Evolutionary conservation across 2,797 vertebrate genomes (phyloP).

Genomic region (Paratrypauchen microcephalus): DNA sequence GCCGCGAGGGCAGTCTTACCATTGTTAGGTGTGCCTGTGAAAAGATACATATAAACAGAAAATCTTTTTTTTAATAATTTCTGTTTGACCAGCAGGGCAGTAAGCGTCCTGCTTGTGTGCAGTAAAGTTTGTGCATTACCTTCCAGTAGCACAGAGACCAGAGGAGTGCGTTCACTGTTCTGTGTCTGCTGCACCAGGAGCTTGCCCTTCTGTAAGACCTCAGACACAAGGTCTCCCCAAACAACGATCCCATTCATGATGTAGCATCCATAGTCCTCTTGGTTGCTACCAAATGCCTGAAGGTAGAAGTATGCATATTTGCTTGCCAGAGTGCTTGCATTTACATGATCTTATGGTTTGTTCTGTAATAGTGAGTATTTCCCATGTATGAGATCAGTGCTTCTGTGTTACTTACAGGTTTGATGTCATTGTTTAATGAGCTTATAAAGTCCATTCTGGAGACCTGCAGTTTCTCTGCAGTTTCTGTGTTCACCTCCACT

Average conservation of each 20-base stretch:
- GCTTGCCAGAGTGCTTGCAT: neutral
- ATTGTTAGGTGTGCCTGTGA: constrained; percentile 90
- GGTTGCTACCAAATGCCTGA: constrained; percentile 97
- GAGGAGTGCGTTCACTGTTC: constrained; percentile 94
- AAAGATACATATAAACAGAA: neutral
- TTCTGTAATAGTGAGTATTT: constrained; percentile 9
- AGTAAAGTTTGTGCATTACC: constrained; percentile 69
- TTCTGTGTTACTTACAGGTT: constrained; percentile 82
- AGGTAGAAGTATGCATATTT: neutral
- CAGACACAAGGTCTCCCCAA: constrained; percentile 94
- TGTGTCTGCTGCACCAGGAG: constrained; percentile 95
- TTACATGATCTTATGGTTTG: constrained; percentile 38
- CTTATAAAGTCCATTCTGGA: constrained; percentile 89
- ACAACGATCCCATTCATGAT: constrained; percentile 99
- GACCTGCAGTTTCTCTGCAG: constrained; percentile 92
- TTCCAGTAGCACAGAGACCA: constrained; percentile 93
- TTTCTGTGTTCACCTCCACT: constrained; percentile 97
- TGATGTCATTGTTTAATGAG: constrained; percentile 95
- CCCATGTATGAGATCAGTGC: neutral
- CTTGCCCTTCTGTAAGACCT: constrained; percentile 91
- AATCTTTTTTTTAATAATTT: too few relatives aligned
- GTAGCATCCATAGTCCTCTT: constrained; percentile 95
- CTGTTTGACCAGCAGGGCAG: neutral
- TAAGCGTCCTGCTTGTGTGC: neutral
- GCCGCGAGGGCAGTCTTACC: constrained; percentile 95